Base-by-base conservation (phyloP, 2,113 vertebrate species). In the Dicerorhinus sumatrensis region DNA sequence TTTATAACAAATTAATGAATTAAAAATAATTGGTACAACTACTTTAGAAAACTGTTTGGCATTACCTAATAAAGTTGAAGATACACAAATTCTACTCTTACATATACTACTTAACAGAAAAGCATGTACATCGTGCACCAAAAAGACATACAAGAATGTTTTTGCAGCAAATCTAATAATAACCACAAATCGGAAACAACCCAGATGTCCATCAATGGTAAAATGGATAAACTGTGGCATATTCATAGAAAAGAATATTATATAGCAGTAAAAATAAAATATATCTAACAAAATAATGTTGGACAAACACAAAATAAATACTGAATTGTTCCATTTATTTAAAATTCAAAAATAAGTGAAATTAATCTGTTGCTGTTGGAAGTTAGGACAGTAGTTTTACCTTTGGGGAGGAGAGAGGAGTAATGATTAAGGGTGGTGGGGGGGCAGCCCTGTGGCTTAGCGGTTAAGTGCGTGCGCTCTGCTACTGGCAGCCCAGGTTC, bases 1-100 rank as follows among this genome's bases (percentile, higher is more conserved):
- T 87, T 72, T 81, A 95, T n/a, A 89, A 94, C 80, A 90, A 87
- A 82, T 21, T 88, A 82, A 89, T 72, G 31, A 91, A 87, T 70
- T 92, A 58, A 87, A 96, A 92, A 31, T 62, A 94, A 81, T 2
- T 18, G 8, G 6, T 80, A 70, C 6, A 63, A 67, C 20, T 62
- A 89, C 77, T 82, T 73, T 70, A 79, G 65, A 75, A 95, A 96
- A 84, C 20, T 73, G 31, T 12, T 83, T 58, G 73, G 21, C 33
- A 91, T 63, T 83, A 88, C 36, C 36, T 72, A 92, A 81, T 63
- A 56, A 86, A 90, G 36, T 11, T n/a, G 72, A 94, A 80, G 51
- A 88, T 62, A 90, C 3, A 60, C 5, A 93, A 72, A 84, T 54
- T 60, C 76, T 18, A 85, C 27, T 25, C 12, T 25, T 65, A 67